Evolutionary conservation across 1,140 invertebrate genomes (phyloP).

Genomic region (Drosophila guanche): DNA sequence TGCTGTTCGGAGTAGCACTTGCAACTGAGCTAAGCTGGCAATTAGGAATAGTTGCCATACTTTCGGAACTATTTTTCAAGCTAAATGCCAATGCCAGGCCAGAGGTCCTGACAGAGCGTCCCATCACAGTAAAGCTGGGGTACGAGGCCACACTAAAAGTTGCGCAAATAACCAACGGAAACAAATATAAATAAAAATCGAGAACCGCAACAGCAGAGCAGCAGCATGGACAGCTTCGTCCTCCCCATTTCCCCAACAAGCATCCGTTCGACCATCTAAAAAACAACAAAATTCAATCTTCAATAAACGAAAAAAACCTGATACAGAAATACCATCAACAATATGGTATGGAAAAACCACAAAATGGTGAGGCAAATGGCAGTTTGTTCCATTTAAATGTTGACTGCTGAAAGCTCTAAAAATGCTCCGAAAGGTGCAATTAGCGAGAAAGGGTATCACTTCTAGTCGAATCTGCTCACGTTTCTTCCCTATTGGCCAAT

Average conservation of each 20-base stretch:
- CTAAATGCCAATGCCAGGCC: conserved; percentile 51
- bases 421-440: no score
- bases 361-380: conserved; percentile 37
- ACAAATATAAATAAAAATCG: conserved; percentile 29
- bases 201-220: neutral
- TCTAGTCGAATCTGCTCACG: no score
- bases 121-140: conserved; percentile 1
- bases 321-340: conserved; percentile 38
- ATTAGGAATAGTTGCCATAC: conserved; percentile 71
- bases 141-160: conserved; percentile 55
- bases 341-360: conserved; percentile 57
- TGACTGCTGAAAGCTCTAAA: conserved; percentile 18
- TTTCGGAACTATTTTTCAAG: conserved; percentile 63
- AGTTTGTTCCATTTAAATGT: conserved; percentile 3
- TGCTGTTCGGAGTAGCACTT: conserved; percentile 36
- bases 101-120: conserved; percentile 5
- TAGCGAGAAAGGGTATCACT: no score
- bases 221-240: no score
- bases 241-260: conserved; percentile 3
- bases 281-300: conserved; percentile 62
- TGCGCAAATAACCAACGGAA: conserved; percentile 39
- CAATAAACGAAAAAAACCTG: conserved; percentile 59
- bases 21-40: conserved; percentile 54
- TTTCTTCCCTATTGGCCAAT: no score
- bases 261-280: conserved; percentile 15